phyloP scores from a whole-genome alignment of 2,888 invertebrate species.

The Caenorhabditis sp. region DNA sequence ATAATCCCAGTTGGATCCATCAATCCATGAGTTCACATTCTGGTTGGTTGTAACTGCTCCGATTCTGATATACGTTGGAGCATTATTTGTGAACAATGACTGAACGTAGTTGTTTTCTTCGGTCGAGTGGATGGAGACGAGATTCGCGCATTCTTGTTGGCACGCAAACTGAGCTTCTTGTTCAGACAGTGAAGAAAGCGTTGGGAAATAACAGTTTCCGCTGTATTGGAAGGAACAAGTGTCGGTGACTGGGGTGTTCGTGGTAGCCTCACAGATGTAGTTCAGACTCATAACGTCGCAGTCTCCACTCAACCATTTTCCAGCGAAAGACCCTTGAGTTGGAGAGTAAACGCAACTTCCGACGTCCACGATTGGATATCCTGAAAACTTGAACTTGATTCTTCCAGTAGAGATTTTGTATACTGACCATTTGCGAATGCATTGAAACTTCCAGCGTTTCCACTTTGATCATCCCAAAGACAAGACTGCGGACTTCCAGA shows the following conservation, averaged over 20 bases:
- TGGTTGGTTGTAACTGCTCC: constrained; percentile 31
- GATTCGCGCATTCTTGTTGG: constrained; percentile 53
- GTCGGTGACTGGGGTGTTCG: constrained; percentile 33
- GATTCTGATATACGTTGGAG: constrained; percentile 56
- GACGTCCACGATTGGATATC: constrained; percentile 48
- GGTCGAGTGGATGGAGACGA: constrained; percentile 60
- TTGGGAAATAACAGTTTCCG: constrained; percentile 56
- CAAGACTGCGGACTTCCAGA: constrained; percentile 37
- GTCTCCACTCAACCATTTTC: constrained; percentile 60
- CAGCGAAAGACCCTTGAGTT: constrained; percentile 23
- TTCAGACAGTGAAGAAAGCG: constrained; percentile 27
- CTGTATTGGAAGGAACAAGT: constrained; percentile 50
- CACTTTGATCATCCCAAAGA: constrained; percentile 65
- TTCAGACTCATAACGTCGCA: constrained; percentile 42
- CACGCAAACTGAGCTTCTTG: constrained; percentile 54
- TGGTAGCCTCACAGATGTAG: constrained; percentile 47
- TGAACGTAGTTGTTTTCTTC: constrained; percentile 55
- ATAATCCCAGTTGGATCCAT: constrained; percentile 49
- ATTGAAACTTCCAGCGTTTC: constrained; percentile 52
- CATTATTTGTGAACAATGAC: constrained; percentile 38
- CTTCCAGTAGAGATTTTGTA: background rate
- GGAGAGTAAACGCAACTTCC: constrained; percentile 59
- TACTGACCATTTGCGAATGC: constrained; percentile 44
- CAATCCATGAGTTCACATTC: constrained; percentile 43
- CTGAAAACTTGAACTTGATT: constrained; percentile 10